Evolutionary conservation across 2,797 vertebrate genomes (phyloP), one percentile per base, ranked within the genome.

Genomic region (Sparus aurata): DNA sequence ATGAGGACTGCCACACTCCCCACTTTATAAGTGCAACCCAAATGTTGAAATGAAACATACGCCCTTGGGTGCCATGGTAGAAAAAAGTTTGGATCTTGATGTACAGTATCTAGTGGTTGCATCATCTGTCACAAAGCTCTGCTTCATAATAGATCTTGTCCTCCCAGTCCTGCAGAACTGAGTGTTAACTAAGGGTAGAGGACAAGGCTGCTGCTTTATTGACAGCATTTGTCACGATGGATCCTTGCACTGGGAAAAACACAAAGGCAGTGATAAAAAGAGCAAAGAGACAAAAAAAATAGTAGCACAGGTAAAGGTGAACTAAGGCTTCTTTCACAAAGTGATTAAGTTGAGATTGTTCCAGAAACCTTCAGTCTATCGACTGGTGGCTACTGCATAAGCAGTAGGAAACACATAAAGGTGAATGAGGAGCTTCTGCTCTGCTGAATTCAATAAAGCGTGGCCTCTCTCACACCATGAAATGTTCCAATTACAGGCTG

Each of bases 401-500:
- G n/a, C 46, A 45, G 46, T 71, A 3, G 20, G 66, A 71, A 67
- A 70, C 18, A 55, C 62, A 50, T 41, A 8, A 55, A 76, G 68
- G 60, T 67, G 79, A 88, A 69, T 13, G 45, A 66, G 47, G 58
- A 60, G 58, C 47, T 25, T 73, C 68, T 69, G 63, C 55, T 12
- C 18, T 43, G 70, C 22, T 45, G 54, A 46, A 75, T 66, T 67
- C 61, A 80, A 67, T 73, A 72, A 73, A 77, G 80, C 22, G 9
- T 2, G 23, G 57, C 52, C 43, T 45, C 79, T 54, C 66, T 86
- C 89, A 80, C 43, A 17, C 75, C 41, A 53, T 8, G 58, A 86
- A 86, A 84, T 80, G 75, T 64, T 91, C 86, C 88, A 89, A 92
- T 94, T 93, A 90, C 73, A 5, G 27, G 38, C 61, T 43, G 77